phyloP scores from a whole-genome alignment of 1,140 invertebrate genomes.

The Drosophila azteca region DNA sequence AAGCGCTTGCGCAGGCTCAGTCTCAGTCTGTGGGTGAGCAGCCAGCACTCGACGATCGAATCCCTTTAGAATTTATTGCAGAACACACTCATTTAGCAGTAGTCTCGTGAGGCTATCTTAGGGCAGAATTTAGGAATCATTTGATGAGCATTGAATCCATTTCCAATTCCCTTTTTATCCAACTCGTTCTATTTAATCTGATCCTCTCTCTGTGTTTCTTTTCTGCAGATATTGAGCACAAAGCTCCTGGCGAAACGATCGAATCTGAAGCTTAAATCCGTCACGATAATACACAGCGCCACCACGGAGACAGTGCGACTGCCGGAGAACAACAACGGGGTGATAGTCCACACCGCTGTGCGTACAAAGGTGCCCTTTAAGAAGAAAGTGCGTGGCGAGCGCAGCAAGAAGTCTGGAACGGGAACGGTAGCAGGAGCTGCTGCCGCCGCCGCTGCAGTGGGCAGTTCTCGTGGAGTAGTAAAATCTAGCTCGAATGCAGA shows the following conservation, averaged over 20 bases:
- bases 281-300: constrained; percentile 93
- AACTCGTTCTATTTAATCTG: constrained; percentile 15
- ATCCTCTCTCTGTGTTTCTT: constrained; percentile 4
- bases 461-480: constrained; percentile 17
- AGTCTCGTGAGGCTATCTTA: constrained; percentile 34
- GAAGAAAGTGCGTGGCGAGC: constrained; percentile 89
- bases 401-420: constrained; percentile 83
- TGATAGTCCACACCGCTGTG: constrained; percentile 89
- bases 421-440: constrained; percentile 14
- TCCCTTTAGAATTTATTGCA: constrained; percentile 31
- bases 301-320: constrained; percentile 92
- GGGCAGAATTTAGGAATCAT: constrained; percentile 19
- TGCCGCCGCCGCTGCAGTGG: constrained; percentile 5
- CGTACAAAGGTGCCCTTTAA: constrained; percentile 90
- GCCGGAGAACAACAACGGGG: constrained; percentile 89
- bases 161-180: background rate
- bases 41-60: constrained; percentile 24
- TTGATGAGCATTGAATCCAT: background rate
- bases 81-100: constrained; percentile 26
- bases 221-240: constrained; percentile 89
- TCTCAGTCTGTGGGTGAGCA: constrained; percentile 53
- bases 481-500: constrained; percentile 49
- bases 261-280: constrained; percentile 91
- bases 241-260: constrained; percentile 90
- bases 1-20: constrained; percentile 38